These are phyloP conservation scores for Hylia prasina DNA, from an alignment of 2,113 vertebrate species.

Conservation along the genomic window DNA sequence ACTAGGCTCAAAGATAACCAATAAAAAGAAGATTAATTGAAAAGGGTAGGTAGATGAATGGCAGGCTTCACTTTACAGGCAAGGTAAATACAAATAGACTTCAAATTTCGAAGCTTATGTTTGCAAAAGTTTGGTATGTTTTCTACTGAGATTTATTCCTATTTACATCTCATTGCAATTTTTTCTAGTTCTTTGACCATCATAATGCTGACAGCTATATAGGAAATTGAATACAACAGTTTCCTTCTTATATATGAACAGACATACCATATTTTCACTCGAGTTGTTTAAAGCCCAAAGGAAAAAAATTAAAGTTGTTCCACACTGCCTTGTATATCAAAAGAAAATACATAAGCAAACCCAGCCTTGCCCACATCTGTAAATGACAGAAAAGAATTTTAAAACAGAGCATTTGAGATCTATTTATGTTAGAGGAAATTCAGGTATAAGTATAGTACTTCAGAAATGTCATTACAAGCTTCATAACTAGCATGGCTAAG, in stretches of 20 bases:
- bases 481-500: not conserved
- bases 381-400: conserved; percentile 44
- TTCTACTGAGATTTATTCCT: not conserved
- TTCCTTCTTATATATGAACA: conserved; percentile 13
- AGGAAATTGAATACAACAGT: conserved; percentile 25
- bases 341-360: conserved; percentile 26
- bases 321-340: conserved; percentile 9
- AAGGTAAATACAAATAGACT: not conserved
- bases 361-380: not conserved
- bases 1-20: conserved; percentile 17
- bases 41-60: not conserved
- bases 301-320: conserved; percentile 30
- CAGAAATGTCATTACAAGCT: conserved; percentile 27
- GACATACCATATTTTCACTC: conserved; percentile 29
- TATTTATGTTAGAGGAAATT: conserved; percentile 33
- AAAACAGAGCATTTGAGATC: not conserved
- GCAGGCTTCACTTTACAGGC: not conserved
- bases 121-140: not conserved
- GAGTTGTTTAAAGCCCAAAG: conserved; percentile 33
- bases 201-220: not conserved
- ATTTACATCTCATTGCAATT: conserved; percentile 10
- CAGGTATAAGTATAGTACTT: conserved; percentile 36
- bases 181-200: conserved; percentile 8
- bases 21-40: conserved; percentile 41
- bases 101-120: not conserved